These are phyloP conservation scores for Lomographa bimaculata DNA, from an alignment of 2,888 invertebrate species.

Conservation along the genomic window DNA sequence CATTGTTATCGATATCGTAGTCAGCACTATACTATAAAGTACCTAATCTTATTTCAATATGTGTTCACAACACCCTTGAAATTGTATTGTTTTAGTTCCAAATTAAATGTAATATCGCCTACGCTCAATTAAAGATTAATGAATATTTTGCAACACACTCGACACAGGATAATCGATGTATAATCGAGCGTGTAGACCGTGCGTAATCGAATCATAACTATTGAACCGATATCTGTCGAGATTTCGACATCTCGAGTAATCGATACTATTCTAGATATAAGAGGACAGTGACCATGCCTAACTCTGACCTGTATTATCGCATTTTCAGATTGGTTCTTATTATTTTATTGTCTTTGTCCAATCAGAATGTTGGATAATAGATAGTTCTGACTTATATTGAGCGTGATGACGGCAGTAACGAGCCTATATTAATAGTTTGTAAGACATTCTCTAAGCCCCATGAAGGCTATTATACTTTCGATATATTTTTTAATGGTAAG, in stretches of 20 bases:
- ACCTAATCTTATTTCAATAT: too few species aligned
- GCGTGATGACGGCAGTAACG: slow-evolving; percentile 13
- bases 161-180: slow-evolving; percentile 17
- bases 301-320: slow-evolving; percentile 19
- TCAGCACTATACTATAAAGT: too few species aligned
- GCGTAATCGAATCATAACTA: slow-evolving; percentile 22
- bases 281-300: slow-evolving; percentile 16
- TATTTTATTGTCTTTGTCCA: slow-evolving; percentile 13
- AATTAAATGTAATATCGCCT: too few species aligned
- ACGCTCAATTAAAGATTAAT: slow-evolving; percentile 15
- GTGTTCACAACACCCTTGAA: too few species aligned
- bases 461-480: slow-evolving; percentile 11
- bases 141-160: slow-evolving; percentile 16
- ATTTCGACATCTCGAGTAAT: slow-evolving; percentile 20
- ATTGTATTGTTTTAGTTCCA: slow-evolving; percentile 1
- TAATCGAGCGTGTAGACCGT: slow-evolving; percentile 16
- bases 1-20: too few species aligned
- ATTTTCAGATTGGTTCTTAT: slow-evolving; percentile 10
- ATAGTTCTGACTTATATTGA: slow-evolving; percentile 13
- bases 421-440: slow-evolving; percentile 15
- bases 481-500: too few species aligned
- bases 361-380: slow-evolving; percentile 9
- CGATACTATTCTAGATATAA: slow-evolving; percentile 5
- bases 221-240: slow-evolving; percentile 25
- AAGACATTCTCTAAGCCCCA: slow-evolving; percentile 7